Conservation (phyloP, 1,140 invertebrate species). For the Achatina immaculata region DNA sequence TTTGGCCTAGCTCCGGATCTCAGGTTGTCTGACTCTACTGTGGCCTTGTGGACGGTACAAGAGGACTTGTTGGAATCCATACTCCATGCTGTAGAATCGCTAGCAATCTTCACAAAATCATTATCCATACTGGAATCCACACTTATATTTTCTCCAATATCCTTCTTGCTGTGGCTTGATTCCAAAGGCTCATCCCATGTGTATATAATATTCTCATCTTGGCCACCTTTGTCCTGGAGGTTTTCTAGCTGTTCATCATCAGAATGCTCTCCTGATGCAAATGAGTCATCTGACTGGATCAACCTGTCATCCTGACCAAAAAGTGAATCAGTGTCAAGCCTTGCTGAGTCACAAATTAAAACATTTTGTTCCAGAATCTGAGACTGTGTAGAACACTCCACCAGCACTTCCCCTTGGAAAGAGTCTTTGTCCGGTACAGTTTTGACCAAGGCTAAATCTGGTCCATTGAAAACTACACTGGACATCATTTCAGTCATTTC, state of each 20-base stretch:
- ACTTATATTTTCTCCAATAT: slow-evolving; percentile 71
- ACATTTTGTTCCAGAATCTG: slow-evolving; percentile 50
- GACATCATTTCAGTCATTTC: slow-evolving; percentile 65
- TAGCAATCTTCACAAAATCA: slow-evolving; percentile 58
- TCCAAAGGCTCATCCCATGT: slow-evolving; percentile 78
- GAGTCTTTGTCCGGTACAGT: slow-evolving; percentile 72
- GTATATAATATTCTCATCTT: slow-evolving; percentile 55
- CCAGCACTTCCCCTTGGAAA: slow-evolving; percentile 70
- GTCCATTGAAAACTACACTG: slow-evolving; percentile 54
- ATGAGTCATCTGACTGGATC: slow-evolving; percentile 76
- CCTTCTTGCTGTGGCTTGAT: slow-evolving; percentile 60
- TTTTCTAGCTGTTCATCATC: slow-evolving; percentile 18
- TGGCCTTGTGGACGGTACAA: slow-evolving; percentile 60
- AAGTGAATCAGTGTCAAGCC: slow-evolving; percentile 75
- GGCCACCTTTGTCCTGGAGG: slow-evolving; percentile 27
- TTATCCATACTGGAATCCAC: slow-evolving; percentile 43
- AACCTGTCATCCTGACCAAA: slow-evolving; percentile 62
- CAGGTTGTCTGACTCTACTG: slow-evolving; percentile 58
- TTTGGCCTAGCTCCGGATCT: slow-evolving; percentile 30
- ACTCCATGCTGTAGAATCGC: slow-evolving; percentile 55
- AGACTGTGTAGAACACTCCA: slow-evolving; percentile 65
- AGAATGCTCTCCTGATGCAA: slow-evolving; percentile 71
- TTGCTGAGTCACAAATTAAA: slow-evolving; percentile 34
- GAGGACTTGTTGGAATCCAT: slow-evolving; percentile 52
- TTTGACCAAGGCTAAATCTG: slow-evolving; percentile 28